phyloP scores from a whole-genome alignment of 2,797 vertebrate species.

The Chelonia mydas region DNA sequence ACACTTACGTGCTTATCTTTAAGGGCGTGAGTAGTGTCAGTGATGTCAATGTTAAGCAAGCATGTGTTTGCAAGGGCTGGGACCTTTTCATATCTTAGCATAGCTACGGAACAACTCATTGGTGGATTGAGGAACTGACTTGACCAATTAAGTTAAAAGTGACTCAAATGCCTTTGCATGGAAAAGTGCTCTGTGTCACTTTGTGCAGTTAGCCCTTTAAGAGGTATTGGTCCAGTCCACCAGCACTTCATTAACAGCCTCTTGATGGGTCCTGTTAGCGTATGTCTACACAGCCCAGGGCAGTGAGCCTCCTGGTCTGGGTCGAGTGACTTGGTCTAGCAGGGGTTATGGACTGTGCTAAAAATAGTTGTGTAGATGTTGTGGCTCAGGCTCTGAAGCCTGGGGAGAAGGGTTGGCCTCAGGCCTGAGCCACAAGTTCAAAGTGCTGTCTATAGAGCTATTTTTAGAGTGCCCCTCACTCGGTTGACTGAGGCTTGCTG shows the following conservation, averaged over 20 bases:
- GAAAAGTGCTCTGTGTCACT: not conserved
- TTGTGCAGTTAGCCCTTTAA: not conserved
- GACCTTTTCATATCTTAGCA: not conserved
- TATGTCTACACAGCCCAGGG: not conserved
- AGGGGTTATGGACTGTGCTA: not conserved
- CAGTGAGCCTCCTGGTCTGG: not conserved
- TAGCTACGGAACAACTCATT: not conserved
- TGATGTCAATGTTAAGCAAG: not conserved
- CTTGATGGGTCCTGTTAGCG: not conserved
- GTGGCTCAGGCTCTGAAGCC: not conserved
- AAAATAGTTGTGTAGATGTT: not conserved
- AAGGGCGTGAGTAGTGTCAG: not conserved
- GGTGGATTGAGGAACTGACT: not conserved
- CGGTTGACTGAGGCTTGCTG: not conserved
- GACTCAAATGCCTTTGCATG: not conserved
- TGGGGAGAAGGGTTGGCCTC: not conserved
- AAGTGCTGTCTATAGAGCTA: not conserved
- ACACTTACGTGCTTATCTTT: not conserved
- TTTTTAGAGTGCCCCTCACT: not conserved
- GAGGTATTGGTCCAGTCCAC: not conserved
- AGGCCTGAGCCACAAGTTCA: not conserved
- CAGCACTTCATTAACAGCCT: not conserved
- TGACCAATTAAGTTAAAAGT: not conserved
- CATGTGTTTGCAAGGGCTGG: fast-evolving
- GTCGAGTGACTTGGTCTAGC: not conserved